These are phyloP conservation scores for Eretmocerus hayati DNA, from an alignment of 2,888 invertebrate genomes.

Conservation along the genomic window DNA sequence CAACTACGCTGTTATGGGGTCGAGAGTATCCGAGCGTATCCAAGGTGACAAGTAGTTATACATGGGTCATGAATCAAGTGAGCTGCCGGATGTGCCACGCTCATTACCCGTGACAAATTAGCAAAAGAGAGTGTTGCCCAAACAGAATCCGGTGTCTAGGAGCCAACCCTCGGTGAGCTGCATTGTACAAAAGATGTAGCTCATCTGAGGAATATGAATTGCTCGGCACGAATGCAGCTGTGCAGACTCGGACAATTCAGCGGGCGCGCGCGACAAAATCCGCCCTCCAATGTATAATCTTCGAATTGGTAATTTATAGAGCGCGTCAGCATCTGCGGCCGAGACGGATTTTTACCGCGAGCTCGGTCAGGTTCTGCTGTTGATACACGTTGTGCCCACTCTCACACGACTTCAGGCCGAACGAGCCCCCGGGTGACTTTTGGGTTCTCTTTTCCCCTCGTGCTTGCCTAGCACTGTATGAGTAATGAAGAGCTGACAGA, in stretches of 20 bases:
- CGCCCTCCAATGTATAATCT: constrained; percentile 11
- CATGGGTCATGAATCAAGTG: too few relatives aligned
- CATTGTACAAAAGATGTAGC: too few relatives aligned
- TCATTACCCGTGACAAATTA: constrained; percentile 17
- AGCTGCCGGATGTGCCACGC: background rate
- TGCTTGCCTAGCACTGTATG: constrained; percentile 18
- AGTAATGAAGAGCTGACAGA: constrained; percentile 34
- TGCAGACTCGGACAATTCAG: constrained; percentile 1
- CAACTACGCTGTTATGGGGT: too few relatives aligned
- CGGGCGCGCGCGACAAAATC: background rate
- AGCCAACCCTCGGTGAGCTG: too few relatives aligned
- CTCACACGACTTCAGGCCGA: too few relatives aligned
- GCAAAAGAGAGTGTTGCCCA: constrained; percentile 14
- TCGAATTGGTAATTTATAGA: constrained; percentile 23
- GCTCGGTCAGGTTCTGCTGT: background rate
- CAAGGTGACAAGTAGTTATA: too few relatives aligned
- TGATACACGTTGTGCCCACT: background rate
- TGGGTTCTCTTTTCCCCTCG: constrained; percentile 3
- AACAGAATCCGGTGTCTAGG: constrained; percentile 5
- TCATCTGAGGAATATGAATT: constrained; percentile 7
- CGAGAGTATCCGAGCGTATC: background rate
- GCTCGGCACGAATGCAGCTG: constrained; percentile 19
- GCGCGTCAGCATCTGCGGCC: constrained; percentile 13
- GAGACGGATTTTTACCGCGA: constrained; percentile 8
- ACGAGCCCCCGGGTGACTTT: background rate